Evolutionary conservation across 2,113 vertebrate genomes (phyloP), one percentile per base, ranked within the genome.

Genomic region (Condylura cristata): DNA sequence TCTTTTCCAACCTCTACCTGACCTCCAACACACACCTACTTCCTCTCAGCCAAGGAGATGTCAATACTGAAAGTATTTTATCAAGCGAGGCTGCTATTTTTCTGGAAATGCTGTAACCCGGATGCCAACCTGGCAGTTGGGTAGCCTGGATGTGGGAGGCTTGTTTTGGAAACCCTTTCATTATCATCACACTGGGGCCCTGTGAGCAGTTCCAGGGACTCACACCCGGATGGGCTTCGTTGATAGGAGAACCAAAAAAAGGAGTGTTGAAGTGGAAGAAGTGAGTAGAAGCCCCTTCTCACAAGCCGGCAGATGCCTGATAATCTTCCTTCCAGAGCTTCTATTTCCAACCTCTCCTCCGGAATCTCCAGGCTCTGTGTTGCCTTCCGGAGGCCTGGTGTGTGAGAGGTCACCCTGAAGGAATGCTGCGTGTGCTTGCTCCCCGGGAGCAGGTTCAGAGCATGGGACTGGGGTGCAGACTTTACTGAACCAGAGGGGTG

Each of bases 61-160:
- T 93, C 92, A 28, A 87, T 96, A 96, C 82, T 80, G 87, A 97
- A 98, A 96, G 94, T 92, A 96, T 96, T 98, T 98, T 98, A 98
- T 98, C 98, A 97, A 93, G 89, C 89, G 89, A 97, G 94, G 97
- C 97, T 92, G 95, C 96, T 97, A 86, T 97, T 94, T 97, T 98
- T 96, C 65, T 96, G 96, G 79, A 96, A 96, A 90, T 97, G 93
- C 65, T 96, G 41, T 95, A 97, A 92, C 95, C 79, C 96, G 97
- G 97, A 97, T 75, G 90, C 94, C 96, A 97, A 96, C 93, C 82
- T 46, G 91, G 93, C 95, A 75, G 81, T 95, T 97, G 96, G 89
- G 93, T 96, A 97, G 91, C 76, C 96, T 97, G 97, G 94, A 97
- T 95, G 95, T 97, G 97, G 95, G 97, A 97, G 86, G 93, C 89